phyloP scores from a whole-genome alignment of 23 tunicate species.

The Botrylloides violaceus region DNA sequence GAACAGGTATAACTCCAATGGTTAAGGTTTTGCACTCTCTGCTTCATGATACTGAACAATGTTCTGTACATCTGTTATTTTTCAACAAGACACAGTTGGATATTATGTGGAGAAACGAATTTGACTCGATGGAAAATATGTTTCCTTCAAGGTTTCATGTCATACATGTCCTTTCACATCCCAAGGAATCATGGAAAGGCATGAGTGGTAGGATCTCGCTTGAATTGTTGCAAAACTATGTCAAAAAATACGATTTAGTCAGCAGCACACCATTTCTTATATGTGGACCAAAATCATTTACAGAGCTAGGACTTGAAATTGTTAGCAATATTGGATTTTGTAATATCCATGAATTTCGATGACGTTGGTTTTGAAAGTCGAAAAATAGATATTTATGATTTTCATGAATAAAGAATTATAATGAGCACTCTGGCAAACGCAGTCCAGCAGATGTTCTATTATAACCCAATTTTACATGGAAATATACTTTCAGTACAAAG shows the following conservation, averaged over 20 bases:
- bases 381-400: no score
- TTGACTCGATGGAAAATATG: slow-evolving; percentile 20
- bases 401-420: no score
- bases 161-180: slow-evolving; percentile 43
- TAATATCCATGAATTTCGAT: slow-evolving; percentile 10
- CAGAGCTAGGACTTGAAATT: neutral
- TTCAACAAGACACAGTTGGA: slow-evolving; percentile 52
- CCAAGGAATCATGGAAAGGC: slow-evolving; percentile 54
- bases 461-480: no score
- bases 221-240: slow-evolving; percentile 7
- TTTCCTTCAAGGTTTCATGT: slow-evolving; percentile 29
- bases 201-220: slow-evolving; percentile 37
- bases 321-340: neutral
- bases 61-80: slow-evolving; percentile 28
- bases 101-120: slow-evolving; percentile 55
- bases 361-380: no score
- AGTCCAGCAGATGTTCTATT: no score
- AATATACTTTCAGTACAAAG: no score
- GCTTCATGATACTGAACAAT: slow-evolving; percentile 18
- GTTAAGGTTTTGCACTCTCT: slow-evolving; percentile 32
- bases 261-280: neutral
- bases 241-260: neutral
- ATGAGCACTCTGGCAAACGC: no score
- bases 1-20: slow-evolving; percentile 94
- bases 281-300: slow-evolving; percentile 14